Evolutionary conservation across 2,888 invertebrate species (phyloP), one percentile per base, ranked within the genome.

Genomic region (Ophraella communa): DNA sequence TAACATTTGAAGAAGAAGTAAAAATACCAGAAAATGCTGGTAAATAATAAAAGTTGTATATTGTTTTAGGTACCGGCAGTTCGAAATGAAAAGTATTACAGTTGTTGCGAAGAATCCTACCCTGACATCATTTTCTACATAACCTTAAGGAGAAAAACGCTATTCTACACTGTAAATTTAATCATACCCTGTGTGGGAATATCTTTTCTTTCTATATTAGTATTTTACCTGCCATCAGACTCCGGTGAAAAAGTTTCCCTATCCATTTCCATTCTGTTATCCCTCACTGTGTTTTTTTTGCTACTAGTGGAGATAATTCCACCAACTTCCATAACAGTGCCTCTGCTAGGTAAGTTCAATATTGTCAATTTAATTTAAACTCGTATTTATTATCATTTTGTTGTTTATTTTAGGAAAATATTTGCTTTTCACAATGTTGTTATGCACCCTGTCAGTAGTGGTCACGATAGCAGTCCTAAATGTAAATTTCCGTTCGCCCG

Each of bases 111-210:
- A 82, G 94, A 97, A 83, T 97, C 97, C 65, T 98, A 95, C 80
- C 92, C 94, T 62, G 98, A 98, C 85, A 97, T 99, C 79, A 96
- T 96, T 76, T 99, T 98, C 86, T 95, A 98, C 84, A 91, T 99
- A 78, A 96, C 96, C 68, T 86, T 97, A 66, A 87, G 96, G 75
- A 87, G 97, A 76, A 97, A 97, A 85, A 96, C 98, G 35, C 89
- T 98, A 68, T 98, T 98, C 86, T 98, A 98, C 86, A 97, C 96
- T 57, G 95, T 98, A 78, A 98, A 98, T 83, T 88, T 98, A 72
- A 97, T 98, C 79, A 95, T 97, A 78, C 98, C 97, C 60, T 98
- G 97, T 81, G 95, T 98, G 69, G 96, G 96, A 72, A 97, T 98
- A 80, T 96, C 96, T 67, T 96, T 96, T 83, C 89, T 99, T 70